phyloP scores from a whole-genome alignment of 2,888 invertebrate genomes.

The Chorisops tibialis region DNA sequence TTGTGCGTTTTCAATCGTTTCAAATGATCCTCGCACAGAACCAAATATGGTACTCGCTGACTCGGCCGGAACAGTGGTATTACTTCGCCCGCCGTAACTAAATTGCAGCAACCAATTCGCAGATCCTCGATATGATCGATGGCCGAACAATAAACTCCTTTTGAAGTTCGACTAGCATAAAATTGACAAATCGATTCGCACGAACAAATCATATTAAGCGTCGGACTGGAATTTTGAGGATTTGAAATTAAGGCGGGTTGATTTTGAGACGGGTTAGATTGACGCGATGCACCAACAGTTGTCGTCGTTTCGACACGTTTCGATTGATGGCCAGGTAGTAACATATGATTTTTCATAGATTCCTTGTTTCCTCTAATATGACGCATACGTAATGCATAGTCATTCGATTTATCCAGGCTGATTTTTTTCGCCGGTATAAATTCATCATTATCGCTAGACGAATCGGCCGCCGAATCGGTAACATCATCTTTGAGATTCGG shows the following conservation, averaged over 20 bases:
- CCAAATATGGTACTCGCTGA: constrained; percentile 71
- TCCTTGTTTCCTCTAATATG: constrained; percentile 23
- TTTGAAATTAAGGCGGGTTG: constrained; percentile 4
- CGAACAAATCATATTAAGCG: constrained; percentile 49
- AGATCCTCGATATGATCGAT: constrained; percentile 71
- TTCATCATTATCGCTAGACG: constrained; percentile 50
- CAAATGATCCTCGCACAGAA: constrained; percentile 75
- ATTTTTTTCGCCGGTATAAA: constrained; percentile 46
- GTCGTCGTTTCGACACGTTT: background rate
- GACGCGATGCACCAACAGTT: background rate
- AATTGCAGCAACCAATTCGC: constrained; percentile 77
- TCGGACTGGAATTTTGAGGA: background rate
- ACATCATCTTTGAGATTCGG: constrained; percentile 43
- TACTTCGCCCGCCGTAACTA: constrained; percentile 54
- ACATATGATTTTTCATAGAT: background rate
- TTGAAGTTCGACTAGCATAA: constrained; percentile 56
- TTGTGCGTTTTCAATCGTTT: constrained; percentile 75
- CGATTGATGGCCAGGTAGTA: background rate
- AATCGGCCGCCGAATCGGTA: constrained; percentile 43
- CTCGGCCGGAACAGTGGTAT: constrained; percentile 67
- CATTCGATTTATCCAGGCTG: constrained; percentile 47
- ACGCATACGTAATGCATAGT: constrained; percentile 45
- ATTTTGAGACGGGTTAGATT: background rate
- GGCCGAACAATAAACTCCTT: constrained; percentile 68
- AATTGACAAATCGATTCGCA: constrained; percentile 56